Conservation (phyloP, 2,888 invertebrate species). For the Troides aeacus region DNA sequence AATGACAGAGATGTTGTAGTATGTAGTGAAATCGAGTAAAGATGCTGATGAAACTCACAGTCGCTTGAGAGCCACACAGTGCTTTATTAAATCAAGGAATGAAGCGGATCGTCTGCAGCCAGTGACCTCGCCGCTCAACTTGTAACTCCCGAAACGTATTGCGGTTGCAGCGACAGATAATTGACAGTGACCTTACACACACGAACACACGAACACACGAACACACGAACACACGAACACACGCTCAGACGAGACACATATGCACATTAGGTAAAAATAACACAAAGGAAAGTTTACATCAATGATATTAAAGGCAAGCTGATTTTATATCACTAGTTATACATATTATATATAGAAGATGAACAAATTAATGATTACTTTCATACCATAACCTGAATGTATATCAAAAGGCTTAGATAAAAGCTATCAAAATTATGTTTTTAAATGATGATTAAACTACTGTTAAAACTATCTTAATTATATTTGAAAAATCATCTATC, state of each 20-base stretch:
- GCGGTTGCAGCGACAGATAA: slow-evolving; percentile 12
- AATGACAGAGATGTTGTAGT: slow-evolving; percentile 9
- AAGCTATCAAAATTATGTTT: too few species aligned
- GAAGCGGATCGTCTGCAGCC: slow-evolving; percentile 45
- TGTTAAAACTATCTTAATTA: too few species aligned
- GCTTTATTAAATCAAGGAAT: slow-evolving; percentile 66
- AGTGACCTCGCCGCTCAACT: slow-evolving; percentile 32
- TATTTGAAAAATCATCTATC: too few species aligned
- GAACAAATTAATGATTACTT: too few species aligned
- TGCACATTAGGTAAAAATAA: neutral
- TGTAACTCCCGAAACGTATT: slow-evolving; percentile 13
- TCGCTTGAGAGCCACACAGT: slow-evolving; percentile 37
- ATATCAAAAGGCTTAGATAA: too few species aligned
- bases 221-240: neutral
- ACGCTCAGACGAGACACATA: neutral
- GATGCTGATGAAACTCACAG: slow-evolving; percentile 31
- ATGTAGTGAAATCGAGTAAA: slow-evolving; percentile 16
- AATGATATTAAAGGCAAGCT: too few species aligned
- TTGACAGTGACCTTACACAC: neutral
- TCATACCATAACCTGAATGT: too few species aligned
- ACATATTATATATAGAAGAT: too few species aligned
- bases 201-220: neutral
- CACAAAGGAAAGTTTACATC: neutral
- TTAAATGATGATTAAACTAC: too few species aligned
- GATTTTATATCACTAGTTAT: too few species aligned